Evolutionary conservation across 2,888 invertebrate species (phyloP).

Genomic region (Drosophila pseudotalamancana): DNA sequence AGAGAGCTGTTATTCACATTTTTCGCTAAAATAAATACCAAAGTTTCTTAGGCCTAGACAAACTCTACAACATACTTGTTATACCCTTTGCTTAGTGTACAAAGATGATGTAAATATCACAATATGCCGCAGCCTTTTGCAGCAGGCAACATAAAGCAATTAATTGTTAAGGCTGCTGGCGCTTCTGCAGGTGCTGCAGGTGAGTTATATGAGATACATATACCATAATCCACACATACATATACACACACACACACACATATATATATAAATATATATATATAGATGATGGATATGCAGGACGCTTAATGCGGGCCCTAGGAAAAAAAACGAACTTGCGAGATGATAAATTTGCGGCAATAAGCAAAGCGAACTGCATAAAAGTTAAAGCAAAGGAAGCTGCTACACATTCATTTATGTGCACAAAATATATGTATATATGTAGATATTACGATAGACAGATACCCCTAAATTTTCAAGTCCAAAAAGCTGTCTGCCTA

Average conservation of each 20-base stretch:
- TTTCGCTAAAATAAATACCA: too few relatives aligned
- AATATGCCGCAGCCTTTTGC: slow-evolving; percentile 37
- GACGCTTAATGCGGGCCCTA: slow-evolving; percentile 44
- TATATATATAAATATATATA: slow-evolving; percentile 13
- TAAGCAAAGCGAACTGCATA: slow-evolving; percentile 30
- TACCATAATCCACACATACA: slow-evolving; percentile 15
- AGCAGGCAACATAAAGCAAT: slow-evolving; percentile 52
- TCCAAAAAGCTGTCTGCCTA: slow-evolving; percentile 5
- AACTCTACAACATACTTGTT: background rate
- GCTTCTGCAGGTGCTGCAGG: slow-evolving; percentile 58
- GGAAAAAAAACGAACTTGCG: slow-evolving; percentile 8
- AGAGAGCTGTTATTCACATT: too few relatives aligned
- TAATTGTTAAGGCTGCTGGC: slow-evolving; percentile 57
- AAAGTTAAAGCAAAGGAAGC: slow-evolving; percentile 2
- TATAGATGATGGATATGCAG: slow-evolving; percentile 50
- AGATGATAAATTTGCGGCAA: slow-evolving; percentile 40
- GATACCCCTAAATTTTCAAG: background rate
- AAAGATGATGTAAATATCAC: slow-evolving; percentile 34
- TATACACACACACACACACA: too few relatives aligned
- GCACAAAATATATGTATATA: background rate
- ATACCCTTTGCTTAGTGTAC: slow-evolving; percentile 16
- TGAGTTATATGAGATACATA: slow-evolving; percentile 55
- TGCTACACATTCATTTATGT: background rate
- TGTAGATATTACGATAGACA: background rate
- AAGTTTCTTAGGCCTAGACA: background rate